These are phyloP conservation scores for Stigmatopora argus DNA, from an alignment of 2,113 vertebrate species.

Conservation along the genomic window DNA sequence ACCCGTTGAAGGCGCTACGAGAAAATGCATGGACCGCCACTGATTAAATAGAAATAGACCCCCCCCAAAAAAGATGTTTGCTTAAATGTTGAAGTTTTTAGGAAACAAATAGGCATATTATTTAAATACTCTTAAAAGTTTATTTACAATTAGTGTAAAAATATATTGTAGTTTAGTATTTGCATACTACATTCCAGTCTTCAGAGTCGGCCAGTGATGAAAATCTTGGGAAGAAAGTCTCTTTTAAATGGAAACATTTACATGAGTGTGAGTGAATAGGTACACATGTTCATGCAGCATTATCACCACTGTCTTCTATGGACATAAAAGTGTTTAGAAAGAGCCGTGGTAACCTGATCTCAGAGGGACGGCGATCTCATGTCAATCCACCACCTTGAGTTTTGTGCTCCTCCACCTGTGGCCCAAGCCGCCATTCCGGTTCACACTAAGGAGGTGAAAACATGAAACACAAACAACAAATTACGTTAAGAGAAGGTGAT, in stretches of 20 bases:
- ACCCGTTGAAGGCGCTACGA: too few species aligned
- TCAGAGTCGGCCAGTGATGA: too few species aligned
- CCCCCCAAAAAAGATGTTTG: neutral
- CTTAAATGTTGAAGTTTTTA: neutral
- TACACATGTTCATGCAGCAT: slow-evolving; percentile 17
- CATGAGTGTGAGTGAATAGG: slow-evolving; percentile 7
- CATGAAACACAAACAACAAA: neutral
- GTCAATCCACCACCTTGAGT: slow-evolving; percentile 67
- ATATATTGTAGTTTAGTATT: too few species aligned
- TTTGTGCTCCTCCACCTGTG: slow-evolving; percentile 35
- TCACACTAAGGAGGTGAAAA: slow-evolving; percentile 33
- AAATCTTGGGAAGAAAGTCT: neutral
- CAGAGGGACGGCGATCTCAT: slow-evolving; percentile 67
- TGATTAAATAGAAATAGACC: neutral
- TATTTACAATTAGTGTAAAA: neutral
- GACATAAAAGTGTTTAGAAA: slow-evolving; percentile 53
- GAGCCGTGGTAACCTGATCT: slow-evolving; percentile 57
- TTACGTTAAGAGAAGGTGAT: neutral
- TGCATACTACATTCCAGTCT: neutral
- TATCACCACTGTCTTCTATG: slow-evolving; percentile 50
- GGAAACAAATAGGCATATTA: neutral
- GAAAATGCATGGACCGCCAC: too few species aligned
- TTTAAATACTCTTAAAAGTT: neutral
- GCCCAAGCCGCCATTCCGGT: slow-evolving; percentile 28
- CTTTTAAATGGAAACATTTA: neutral